phyloP scores from a whole-genome alignment of 1,140 invertebrate species.

The Dendroctonus valens region DNA sequence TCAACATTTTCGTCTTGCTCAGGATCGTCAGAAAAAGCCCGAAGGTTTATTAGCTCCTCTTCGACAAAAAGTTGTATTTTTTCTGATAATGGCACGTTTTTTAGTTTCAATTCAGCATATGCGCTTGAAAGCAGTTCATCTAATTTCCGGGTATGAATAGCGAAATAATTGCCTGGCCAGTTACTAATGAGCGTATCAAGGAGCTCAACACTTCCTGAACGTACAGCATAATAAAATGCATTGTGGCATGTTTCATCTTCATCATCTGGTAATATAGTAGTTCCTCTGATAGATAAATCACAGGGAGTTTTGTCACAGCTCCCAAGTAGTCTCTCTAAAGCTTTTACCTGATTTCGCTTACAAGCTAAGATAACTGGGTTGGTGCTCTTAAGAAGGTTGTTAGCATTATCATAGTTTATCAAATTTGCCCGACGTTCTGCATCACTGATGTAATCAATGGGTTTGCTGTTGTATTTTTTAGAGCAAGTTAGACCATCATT shows the following conservation, averaged over 20 bases:
- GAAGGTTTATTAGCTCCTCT: conserved; percentile 4
- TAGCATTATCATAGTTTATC: neutral
- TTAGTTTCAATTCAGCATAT: conserved; percentile 5
- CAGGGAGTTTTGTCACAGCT: neutral
- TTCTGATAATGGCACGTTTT: conserved; percentile 8
- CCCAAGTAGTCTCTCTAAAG: neutral
- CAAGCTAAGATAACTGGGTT: conserved; percentile 8
- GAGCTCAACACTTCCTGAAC: conserved; percentile 5
- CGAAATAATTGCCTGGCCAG: neutral
- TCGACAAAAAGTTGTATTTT: conserved; percentile 1
- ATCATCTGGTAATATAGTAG: conserved; percentile 1
- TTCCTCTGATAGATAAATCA: neutral
- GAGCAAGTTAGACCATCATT: no score
- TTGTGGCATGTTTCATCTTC: conserved; percentile 3
- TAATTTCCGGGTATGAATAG: neutral
- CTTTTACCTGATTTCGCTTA: neutral
- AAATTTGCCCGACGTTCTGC: neutral
- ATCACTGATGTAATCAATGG: conserved; percentile 5
- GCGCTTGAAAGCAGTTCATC: conserved; percentile 4
- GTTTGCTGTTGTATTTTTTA: no score
- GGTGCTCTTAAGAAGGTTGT: neutral
- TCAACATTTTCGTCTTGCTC: neutral
- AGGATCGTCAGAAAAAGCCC: neutral
- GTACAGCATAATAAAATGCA: conserved; percentile 10
- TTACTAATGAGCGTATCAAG: neutral